A percentile compares a stretch with the other conserved stretches of the same genome.
Conservation (phyloP, 2,888 invertebrate genomes). For the Zonitis immaculata region DNA sequence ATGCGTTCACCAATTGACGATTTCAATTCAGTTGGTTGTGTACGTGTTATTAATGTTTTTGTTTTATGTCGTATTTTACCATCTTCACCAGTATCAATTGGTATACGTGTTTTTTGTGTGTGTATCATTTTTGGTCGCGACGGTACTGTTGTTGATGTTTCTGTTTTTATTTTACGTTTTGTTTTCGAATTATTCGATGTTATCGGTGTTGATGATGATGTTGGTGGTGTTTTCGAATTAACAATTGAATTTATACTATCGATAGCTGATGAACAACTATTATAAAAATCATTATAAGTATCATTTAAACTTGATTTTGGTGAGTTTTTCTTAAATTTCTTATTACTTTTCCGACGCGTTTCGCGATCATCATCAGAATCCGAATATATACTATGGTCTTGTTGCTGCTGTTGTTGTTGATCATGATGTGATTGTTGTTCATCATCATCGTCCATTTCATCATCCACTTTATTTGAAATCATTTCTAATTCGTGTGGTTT, state of each 20-base stretch:
- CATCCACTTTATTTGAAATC: conserved; percentile 36
- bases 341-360: conserved; percentile 32
- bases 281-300: conserved; percentile 48
- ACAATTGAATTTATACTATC: conserved; percentile 51
- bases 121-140: conserved; percentile 73
- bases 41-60: conserved; percentile 55
- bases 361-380: conserved; percentile 39
- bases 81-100: conserved; percentile 52
- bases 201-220: conserved; percentile 18
- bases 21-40: conserved; percentile 51
- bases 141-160: conserved; percentile 41
- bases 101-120: conserved; percentile 60
- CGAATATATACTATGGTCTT: conserved; percentile 25
- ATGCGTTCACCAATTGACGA: conserved; percentile 51
- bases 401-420: background rate
- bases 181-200: conserved; percentile 29
- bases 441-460: conserved; percentile 27
- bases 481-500: conserved; percentile 60
- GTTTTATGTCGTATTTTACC: conserved; percentile 55
- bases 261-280: conserved; percentile 50
- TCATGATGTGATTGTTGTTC: conserved; percentile 20
- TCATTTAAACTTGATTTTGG: conserved; percentile 37
- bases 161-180: conserved; percentile 35
- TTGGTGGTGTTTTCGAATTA: conserved; percentile 43
- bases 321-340: conserved; percentile 45